Base-by-base conservation (phyloP, 1,140 invertebrate genomes). In the Adelges cooleyi region DNA sequence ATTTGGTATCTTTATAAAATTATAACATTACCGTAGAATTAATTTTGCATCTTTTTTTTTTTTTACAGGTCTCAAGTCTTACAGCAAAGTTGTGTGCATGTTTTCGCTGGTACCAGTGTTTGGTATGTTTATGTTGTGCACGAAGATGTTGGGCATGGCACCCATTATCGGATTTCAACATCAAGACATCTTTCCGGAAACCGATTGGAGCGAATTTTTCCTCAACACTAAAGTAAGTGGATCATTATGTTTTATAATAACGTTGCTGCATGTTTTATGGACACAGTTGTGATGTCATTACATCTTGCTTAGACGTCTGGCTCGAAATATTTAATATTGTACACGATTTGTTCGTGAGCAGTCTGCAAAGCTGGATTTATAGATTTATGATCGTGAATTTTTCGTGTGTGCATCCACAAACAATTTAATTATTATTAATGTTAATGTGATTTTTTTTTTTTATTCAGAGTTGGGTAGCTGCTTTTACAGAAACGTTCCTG, bases 401-500 rank as follows among this genome's bases (percentile, higher is more conserved):
- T n/a, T n/a, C n/a, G n/a, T n/a, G n/a, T n/a, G n/a, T n/a, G n/a
- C n/a, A n/a, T n/a, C n/a, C n/a, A n/a, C n/a, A n/a, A n/a, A n/a
- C n/a, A n/a, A n/a, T n/a, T n/a, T n/a, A n/a, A n/a, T n/a, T n/a
- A n/a, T n/a, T n/a, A n/a, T n/a, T n/a, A n/a, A n/a, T n/a, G n/a
- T n/a, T n/a, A n/a, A 33, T 33, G 29, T 33, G 11, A 33, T 33
- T 5, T 33, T 6, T 33, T 59, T 65, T 62, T 68, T 17, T 70
- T 68, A 59, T 75, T 77, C 71, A 89, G 82, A 86, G 86, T 67
- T 95, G 92, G 92, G 78, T 88, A 10, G 86, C 89, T 1, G 92
- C 92, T 1, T 85, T 87, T 1, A 84, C 89, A 72, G 91, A 94
- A 77, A 84, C 85, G 1, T 93, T 94, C 73, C 79, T 92, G 22